These are phyloP conservation scores for Athetis lepigone DNA, from an alignment of 2,888 invertebrate genomes.

Conservation along the genomic window DNA sequence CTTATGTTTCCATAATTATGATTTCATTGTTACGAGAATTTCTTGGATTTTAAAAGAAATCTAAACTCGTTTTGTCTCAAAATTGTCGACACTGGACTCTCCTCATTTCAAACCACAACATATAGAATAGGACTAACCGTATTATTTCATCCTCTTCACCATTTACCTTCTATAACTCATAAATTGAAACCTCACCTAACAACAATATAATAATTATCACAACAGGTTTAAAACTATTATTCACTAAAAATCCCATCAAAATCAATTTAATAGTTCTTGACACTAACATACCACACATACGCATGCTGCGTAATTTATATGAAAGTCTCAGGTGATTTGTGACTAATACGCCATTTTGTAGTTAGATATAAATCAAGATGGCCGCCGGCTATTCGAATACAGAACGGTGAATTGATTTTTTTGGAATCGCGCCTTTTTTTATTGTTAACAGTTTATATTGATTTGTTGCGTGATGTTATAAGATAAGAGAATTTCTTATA, in stretches of 20 bases:
- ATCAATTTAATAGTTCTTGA: slow-evolving; percentile 44
- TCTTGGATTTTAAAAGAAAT: too few species aligned
- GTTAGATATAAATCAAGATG: slow-evolving; percentile 67
- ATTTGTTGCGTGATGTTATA: slow-evolving; percentile 32
- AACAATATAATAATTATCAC: background rate
- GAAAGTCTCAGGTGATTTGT: slow-evolving; percentile 46
- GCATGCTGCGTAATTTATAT: slow-evolving; percentile 48
- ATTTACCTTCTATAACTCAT: too few species aligned
- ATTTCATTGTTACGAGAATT: too few species aligned
- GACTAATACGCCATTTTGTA: slow-evolving; percentile 64
- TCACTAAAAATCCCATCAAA: slow-evolving; percentile 45
- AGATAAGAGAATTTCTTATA: slow-evolving; percentile 13
- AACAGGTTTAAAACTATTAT: background rate
- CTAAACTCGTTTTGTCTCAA: too few species aligned
- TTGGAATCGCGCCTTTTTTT: slow-evolving; percentile 47
- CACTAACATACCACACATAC: slow-evolving; percentile 47
- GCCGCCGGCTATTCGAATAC: slow-evolving; percentile 61
- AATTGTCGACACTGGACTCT: too few species aligned
- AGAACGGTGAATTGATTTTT: slow-evolving; percentile 63
- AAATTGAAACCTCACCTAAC: background rate
- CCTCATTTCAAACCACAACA: too few species aligned
- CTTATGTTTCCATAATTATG: too few species aligned
- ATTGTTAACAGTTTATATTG: slow-evolving; percentile 48
- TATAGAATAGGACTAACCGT: too few species aligned
- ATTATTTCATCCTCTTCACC: too few species aligned